Evolutionary conservation across 92 coral and sea anemone genomes (phyloP).

Genomic region (Palythoa heliodiscus): DNA sequence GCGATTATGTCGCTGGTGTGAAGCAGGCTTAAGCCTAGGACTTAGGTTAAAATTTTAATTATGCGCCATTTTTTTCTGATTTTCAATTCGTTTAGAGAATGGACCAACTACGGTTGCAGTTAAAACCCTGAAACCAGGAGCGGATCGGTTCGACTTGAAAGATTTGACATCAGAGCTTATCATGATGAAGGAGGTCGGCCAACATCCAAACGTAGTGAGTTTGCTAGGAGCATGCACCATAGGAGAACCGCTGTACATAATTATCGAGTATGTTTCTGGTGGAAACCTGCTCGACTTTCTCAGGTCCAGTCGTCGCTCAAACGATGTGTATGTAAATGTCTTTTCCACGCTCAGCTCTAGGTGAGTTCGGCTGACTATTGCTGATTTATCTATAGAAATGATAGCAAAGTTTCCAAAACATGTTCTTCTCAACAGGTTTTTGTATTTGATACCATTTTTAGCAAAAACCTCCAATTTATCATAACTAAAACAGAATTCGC

Average conservation of each 20-base stretch:
- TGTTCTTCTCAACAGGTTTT: too few relatives aligned
- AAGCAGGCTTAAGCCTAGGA: too few relatives aligned
- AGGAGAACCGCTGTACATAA: conserved; percentile 86
- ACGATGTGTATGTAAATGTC: conserved; percentile 71
- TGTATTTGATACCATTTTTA: too few relatives aligned
- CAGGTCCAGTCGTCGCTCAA: conserved; percentile 69
- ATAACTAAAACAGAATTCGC: too few relatives aligned
- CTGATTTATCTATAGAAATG: too few relatives aligned
- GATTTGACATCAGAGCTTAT: conserved; percentile 73
- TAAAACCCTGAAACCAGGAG: conserved; percentile 69
- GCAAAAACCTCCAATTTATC: too few relatives aligned
- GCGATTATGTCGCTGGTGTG: too few relatives aligned
- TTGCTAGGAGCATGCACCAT: conserved; percentile 83
- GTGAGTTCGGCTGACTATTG: not conserved
- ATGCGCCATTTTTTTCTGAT: too few relatives aligned
- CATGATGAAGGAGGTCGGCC: conserved; percentile 94
- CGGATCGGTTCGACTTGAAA: conserved; percentile 73
- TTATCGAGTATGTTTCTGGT: conserved; percentile 81
- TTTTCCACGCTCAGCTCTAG: conserved; percentile 80
- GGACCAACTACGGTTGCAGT: conserved; percentile 71
- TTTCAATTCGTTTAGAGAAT: conserved; percentile 44
- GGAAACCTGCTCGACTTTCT: conserved; percentile 79
- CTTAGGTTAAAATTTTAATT: too few relatives aligned
- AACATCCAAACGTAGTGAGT: conserved; percentile 85
- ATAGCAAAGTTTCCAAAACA: too few relatives aligned